Evolutionary conservation across 2,113 vertebrate species (phyloP).

Genomic region (Notothenia coriiceps): DNA sequence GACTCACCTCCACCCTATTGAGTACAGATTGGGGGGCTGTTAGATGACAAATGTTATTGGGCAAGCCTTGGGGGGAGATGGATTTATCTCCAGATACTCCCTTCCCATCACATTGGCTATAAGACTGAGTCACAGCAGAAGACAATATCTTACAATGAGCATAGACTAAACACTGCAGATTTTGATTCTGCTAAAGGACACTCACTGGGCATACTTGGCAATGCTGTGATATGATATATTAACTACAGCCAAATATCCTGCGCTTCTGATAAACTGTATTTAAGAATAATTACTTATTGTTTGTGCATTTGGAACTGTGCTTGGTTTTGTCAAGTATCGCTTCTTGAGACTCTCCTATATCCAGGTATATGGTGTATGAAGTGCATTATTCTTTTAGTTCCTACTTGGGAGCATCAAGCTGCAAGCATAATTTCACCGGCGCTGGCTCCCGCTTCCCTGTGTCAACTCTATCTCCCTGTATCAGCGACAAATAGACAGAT

Average conservation of each 20-base stretch:
- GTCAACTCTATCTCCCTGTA: conserved; percentile 58
- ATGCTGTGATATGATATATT: too few relatives aligned
- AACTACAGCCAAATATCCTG: too few relatives aligned
- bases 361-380: conserved; percentile 8
- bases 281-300: not conserved
- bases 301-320: conserved; percentile 12
- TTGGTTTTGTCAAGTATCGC: conserved; percentile 13
- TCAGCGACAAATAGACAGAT: conserved; percentile 54
- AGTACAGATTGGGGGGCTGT: conserved; percentile 69
- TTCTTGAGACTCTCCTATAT: conserved; percentile 22
- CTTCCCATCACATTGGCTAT: conserved; percentile 32
- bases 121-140: conserved; percentile 23
- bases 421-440: conserved; percentile 48
- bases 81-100: conserved; percentile 34
- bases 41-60: conserved; percentile 62
- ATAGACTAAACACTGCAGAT: conserved; percentile 22
- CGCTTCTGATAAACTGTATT: too few relatives aligned
- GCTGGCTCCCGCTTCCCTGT: conserved; percentile 29
- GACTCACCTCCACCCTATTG: conserved; percentile 51
- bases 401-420: conserved; percentile 51
- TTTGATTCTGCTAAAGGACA: conserved; percentile 27
- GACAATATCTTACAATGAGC: conserved; percentile 13
- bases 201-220: not conserved
- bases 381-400: conserved; percentile 29
- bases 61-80: conserved; percentile 26